Conservation (phyloP, 2,797 vertebrate genomes). For the Centroberyx gerrardi region DNA sequence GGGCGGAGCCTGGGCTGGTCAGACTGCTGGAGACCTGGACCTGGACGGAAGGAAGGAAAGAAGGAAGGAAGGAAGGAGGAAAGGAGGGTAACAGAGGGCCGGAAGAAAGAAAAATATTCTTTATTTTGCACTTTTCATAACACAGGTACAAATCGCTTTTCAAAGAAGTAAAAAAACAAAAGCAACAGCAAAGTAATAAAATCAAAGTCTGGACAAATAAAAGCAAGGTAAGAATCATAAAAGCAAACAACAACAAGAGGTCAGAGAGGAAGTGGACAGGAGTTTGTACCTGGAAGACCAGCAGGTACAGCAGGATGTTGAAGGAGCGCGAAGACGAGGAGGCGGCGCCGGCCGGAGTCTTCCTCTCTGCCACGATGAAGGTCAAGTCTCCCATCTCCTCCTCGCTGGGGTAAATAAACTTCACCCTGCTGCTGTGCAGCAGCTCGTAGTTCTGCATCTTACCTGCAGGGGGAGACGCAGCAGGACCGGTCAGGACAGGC, state of each 20-base stretch:
- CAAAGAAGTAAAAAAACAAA: no score
- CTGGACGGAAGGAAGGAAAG: conserved; percentile 42
- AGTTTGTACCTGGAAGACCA: conserved; percentile 92
- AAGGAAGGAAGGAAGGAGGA: no score
- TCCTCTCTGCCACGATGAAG: conserved; percentile 94
- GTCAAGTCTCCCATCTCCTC: conserved; percentile 98
- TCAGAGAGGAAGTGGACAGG: no score
- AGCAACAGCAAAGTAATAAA: no score
- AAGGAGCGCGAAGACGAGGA: conserved; percentile 83
- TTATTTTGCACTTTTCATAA: no score
- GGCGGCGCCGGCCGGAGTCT: conserved; percentile 70
- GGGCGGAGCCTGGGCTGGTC: conserved; percentile 75
- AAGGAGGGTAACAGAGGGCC: conserved; percentile 59
- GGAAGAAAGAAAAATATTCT: conserved; percentile 72
- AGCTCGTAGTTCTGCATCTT: conserved; percentile 99
- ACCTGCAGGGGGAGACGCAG: conserved; percentile 80
- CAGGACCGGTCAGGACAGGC: no score
- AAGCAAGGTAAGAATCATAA: no score
- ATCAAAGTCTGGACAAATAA: conserved; percentile 35
- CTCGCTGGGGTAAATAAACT: conserved; percentile 97
- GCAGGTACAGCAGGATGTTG: conserved; percentile 94
- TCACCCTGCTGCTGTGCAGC: conserved; percentile 97
- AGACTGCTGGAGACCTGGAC: conserved; percentile 82
- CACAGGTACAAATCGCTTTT: no score
- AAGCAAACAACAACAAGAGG: no score